Evolutionary conservation across 2,797 vertebrate species (phyloP), one percentile per base, ranked within the genome.

Genomic region (Schizothorax lantsangensis): DNA sequence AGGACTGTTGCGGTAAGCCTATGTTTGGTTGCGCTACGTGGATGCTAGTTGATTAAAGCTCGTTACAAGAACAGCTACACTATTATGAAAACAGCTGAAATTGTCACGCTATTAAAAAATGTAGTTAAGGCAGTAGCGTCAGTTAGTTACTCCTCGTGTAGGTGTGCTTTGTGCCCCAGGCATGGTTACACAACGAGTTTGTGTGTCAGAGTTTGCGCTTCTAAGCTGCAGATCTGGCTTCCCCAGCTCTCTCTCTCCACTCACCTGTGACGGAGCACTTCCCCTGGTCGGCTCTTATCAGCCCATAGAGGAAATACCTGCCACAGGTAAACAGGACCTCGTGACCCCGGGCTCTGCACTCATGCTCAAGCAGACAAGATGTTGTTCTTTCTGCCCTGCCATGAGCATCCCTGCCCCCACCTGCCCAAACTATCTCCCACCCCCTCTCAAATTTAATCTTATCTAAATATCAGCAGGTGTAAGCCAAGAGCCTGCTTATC

Each of bases 231-330:
- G 79, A 88, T 45, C 84, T 87, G 83, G 52, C 72, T 89, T 84
- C 49, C 84, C 43, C 26, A 73, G 40, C 85, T 87, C 77, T 88
- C 43, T 77, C 72, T 72, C 66, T 74, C 81, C 96, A 96, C 94
- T 99, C 97, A 98, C 96, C 97, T 97, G 98, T 97, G 98, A 98
- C 97, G 90, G 92, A 97, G 95, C 94, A 96, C 97, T 98, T 99
- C 97, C 97, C 95, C 94, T 97, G 93, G 93, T 93, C 91, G 92
- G 94, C 95, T 95, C 97, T 98, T 98, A 98, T 98, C 97, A 96
- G 95, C 92, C 93, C 94, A 94, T 94, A 95, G 96, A 97, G 97
- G 97, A 99, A 98, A 97, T 99, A 96, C 97, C 97, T 97, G 96
- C 93, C 93, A 91, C 95, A 96, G 97, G 97, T 98, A 97, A 98